phyloP scores from a whole-genome alignment of 2,113 vertebrate species.

The Morphnarchus princeps region DNA sequence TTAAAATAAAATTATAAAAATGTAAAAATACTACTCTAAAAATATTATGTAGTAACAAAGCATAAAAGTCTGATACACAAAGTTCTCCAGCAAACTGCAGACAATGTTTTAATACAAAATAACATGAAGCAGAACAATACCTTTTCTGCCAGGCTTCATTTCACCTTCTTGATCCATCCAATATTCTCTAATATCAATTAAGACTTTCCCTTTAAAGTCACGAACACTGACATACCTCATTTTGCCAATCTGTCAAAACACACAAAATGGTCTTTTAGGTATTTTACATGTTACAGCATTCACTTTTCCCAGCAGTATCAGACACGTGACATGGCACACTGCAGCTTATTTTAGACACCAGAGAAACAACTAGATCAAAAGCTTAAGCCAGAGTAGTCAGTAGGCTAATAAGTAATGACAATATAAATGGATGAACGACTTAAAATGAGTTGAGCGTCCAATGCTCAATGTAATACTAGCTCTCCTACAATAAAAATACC shows the following conservation, averaged over 20 bases:
- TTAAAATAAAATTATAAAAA: not conserved
- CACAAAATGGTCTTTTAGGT: not conserved
- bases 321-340: not conserved
- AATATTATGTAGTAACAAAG: not conserved
- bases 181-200: conserved; percentile 97
- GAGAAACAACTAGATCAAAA: not conserved
- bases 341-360: conserved; percentile 28
- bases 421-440: not conserved
- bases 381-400: not conserved
- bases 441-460: not conserved
- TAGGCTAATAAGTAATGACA: not conserved
- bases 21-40: not conserved
- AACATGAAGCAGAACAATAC: conserved; percentile 63
- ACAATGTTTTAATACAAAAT: not conserved
- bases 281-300: not conserved
- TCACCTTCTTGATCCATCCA: conserved; percentile 96
- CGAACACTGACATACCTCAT: conserved; percentile 95
- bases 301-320: not conserved
- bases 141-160: conserved; percentile 98
- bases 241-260: conserved; percentile 88
- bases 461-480: not conserved
- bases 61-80: not conserved
- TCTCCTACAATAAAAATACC: not conserved
- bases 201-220: conserved; percentile 95
- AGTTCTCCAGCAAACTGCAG: not conserved